Percentiles rank a stretch among this genome's conserved stretches.
Conservation (phyloP, 64 coral and sea anemone species). For the Stylophora pistillata region DNA sequence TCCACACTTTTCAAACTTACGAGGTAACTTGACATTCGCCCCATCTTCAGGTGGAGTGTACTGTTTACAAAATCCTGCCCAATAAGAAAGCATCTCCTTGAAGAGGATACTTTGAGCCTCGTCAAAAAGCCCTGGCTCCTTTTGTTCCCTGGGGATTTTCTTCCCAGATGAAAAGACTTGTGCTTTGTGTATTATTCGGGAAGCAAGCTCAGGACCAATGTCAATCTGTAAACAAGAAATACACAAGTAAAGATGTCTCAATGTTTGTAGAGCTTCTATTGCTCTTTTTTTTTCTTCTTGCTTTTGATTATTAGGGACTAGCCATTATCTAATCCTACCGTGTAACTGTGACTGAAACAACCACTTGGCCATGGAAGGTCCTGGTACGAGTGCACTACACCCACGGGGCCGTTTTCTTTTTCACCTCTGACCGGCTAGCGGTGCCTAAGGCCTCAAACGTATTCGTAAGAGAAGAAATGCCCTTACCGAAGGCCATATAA, state of each 20-base stretch:
- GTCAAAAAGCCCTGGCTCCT: conserved; percentile 83
- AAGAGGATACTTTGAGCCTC: conserved; percentile 89
- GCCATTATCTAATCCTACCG: too few species aligned
- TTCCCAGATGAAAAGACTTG: conserved; percentile 72
- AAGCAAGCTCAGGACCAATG: conserved; percentile 90
- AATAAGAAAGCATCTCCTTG: conserved; percentile 95
- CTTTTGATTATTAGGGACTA: too few species aligned
- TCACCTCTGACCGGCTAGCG: too few species aligned
- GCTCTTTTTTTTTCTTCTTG: too few species aligned
- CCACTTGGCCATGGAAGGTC: too few species aligned
- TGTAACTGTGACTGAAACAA: too few species aligned
- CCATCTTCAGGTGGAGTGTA: conserved; percentile 70
- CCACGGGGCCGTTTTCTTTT: too few species aligned
- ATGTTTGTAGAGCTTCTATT: too few species aligned
- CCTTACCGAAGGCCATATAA: too few species aligned
- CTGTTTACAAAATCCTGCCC: conserved; percentile 92
- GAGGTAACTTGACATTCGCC: conserved; percentile 68
- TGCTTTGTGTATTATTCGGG: conserved; percentile 83
- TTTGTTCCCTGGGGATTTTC: conserved; percentile 78
- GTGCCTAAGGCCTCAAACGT: too few species aligned
- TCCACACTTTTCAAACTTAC: conserved; percentile 57
- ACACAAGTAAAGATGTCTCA: neutral
- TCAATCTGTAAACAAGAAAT: conserved; percentile 75
- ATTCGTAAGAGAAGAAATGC: too few species aligned
- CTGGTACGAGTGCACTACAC: too few species aligned